These are phyloP conservation scores for Tortrix viridana DNA, from an alignment of 2,888 invertebrate genomes.

Conservation along the genomic window DNA sequence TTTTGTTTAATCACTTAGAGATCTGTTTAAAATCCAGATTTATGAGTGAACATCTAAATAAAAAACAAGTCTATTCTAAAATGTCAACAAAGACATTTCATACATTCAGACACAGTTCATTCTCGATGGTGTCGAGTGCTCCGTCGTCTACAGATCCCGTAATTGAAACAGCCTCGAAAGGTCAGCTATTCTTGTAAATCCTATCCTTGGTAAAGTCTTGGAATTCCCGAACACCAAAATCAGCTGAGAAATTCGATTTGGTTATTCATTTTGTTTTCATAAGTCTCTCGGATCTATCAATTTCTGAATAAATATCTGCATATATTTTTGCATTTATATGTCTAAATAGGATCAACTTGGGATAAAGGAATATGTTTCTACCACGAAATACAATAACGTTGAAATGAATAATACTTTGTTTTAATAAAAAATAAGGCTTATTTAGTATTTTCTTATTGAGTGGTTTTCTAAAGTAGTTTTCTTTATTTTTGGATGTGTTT, in stretches of 20 bases:
- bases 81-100: not conserved
- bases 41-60: no score
- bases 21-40: no score
- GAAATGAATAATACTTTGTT: no score
- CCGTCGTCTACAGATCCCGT: slow-evolving; percentile 59
- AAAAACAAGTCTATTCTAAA: not conserved
- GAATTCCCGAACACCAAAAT: not conserved
- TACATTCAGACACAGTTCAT: not conserved
- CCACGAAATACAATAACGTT: not conserved
- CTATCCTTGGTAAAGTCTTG: no score
- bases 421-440: no score
- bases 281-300: not conserved
- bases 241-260: not conserved
- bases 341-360: no score
- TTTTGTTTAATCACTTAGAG: no score
- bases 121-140: slow-evolving; percentile 8
- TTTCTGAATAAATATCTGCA: not conserved
- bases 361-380: not conserved
- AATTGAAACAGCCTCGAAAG: slow-evolving; percentile 62
- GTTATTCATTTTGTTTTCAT: not conserved
- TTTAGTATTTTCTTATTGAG: no score
- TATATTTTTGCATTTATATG: not conserved
- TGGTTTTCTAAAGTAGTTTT: no score
- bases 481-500: no score
- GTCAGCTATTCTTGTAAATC: slow-evolving; percentile 9